Percentiles rank a stretch among this genome's conserved stretches.
Conservation (phyloP, 2,113 vertebrate species). For the Vidua macroura region DNA sequence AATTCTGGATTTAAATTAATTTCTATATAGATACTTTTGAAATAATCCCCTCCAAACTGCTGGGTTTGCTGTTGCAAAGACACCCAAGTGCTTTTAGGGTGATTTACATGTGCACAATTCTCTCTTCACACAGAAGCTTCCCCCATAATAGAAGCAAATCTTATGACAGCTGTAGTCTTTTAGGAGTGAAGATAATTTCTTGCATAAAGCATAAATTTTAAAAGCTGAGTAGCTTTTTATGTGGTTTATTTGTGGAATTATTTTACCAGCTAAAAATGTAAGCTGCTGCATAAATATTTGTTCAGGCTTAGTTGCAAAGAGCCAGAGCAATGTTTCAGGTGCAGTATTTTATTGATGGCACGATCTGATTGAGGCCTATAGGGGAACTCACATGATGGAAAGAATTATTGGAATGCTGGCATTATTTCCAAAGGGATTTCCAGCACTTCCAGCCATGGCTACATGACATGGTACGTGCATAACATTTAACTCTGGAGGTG, state of each 20-base stretch:
- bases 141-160: not conserved
- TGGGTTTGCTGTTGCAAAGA: not conserved
- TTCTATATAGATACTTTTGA: not conserved
- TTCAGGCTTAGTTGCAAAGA: conserved; percentile 15
- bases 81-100: not conserved
- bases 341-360: conserved; percentile 15
- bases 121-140: not conserved
- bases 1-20: not conserved
- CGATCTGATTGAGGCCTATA: not conserved
- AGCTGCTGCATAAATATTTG: conserved; percentile 29
- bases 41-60: not conserved
- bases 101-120: not conserved
- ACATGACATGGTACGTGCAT: not conserved
- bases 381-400: not conserved
- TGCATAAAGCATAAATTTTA: not conserved
- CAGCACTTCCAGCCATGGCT: not conserved
- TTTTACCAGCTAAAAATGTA: conserved; percentile 18
- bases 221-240: not conserved
- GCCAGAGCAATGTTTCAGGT: conserved; percentile 4
- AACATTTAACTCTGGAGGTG: not conserved
- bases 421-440: not conserved
- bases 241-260: not conserved
- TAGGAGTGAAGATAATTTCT: not conserved
- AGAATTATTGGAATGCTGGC: not conserved
- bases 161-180: not conserved